Conservation (phyloP, 2,797 vertebrate genomes). For the Tadarida brasiliensis region DNA sequence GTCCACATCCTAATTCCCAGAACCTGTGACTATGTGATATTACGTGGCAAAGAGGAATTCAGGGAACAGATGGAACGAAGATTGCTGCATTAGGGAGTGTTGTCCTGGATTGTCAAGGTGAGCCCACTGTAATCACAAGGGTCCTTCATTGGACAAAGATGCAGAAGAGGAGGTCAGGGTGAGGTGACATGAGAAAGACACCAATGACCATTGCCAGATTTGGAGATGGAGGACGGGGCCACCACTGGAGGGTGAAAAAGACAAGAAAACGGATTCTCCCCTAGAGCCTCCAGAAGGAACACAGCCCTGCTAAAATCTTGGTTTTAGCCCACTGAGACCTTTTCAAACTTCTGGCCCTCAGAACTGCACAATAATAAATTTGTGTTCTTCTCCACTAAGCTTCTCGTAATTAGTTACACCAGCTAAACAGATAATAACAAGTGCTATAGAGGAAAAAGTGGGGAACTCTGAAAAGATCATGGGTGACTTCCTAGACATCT, state of each 20-base stretch:
- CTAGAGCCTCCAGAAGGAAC: neutral
- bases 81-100: neutral
- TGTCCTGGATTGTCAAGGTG: neutral
- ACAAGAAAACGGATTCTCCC: neutral
- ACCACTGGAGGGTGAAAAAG: neutral
- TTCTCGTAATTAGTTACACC: neutral
- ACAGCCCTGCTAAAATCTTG: neutral
- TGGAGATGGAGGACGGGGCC: neutral
- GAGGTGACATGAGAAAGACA: neutral
- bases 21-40: neutral
- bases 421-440: neutral
- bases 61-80: neutral
- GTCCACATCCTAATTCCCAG: neutral
- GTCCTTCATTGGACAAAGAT: neutral
- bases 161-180: neutral
- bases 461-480: neutral
- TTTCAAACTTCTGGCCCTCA: neutral
- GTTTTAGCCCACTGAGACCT: neutral
- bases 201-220: neutral
- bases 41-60: neutral
- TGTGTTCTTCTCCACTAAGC: neutral
- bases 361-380: neutral
- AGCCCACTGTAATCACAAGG: neutral
- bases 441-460: neutral
- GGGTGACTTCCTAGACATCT: neutral